A percentile compares a stretch with the other conserved stretches of the same genome.
These are phyloP conservation scores for Epicauta chinensis DNA, from an alignment of 1,140 invertebrate species.

Conservation along the genomic window DNA sequence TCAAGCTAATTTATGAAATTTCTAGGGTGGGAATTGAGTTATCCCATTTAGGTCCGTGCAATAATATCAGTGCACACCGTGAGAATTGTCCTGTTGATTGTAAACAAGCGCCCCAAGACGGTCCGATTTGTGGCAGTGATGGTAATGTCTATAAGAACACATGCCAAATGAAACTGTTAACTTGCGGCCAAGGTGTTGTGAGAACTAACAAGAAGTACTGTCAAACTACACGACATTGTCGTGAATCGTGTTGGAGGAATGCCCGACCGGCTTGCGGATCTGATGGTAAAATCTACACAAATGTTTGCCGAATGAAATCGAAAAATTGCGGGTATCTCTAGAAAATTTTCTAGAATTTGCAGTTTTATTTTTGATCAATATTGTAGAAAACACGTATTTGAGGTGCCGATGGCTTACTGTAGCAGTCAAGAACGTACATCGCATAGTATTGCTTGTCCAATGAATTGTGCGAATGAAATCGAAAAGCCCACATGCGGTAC, in stretches of 20 bases:
- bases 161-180: constrained; percentile 86
- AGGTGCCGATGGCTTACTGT: constrained; percentile 84
- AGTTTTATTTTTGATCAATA: background rate
- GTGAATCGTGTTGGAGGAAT: constrained; percentile 83
- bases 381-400: constrained; percentile 77
- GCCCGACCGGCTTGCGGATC: constrained; percentile 87
- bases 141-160: constrained; percentile 90
- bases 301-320: constrained; percentile 86
- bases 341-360: background rate
- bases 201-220: constrained; percentile 82
- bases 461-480: constrained; percentile 58
- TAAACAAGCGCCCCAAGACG: constrained; percentile 72
- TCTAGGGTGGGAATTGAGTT: constrained; percentile 52
- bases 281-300: constrained; percentile 84
- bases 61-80: constrained; percentile 78
- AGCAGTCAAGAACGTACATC: constrained; percentile 67
- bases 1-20: constrained; percentile 9
- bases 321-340: constrained; percentile 78
- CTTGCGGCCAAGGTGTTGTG: constrained; percentile 81
- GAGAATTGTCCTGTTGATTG: constrained; percentile 85
- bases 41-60: constrained; percentile 78
- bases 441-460: constrained; percentile 56
- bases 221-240: constrained; percentile 84
- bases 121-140: constrained; percentile 86
- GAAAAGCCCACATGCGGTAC: constrained; percentile 75